Percentiles rank a stretch among this genome's conserved stretches.
phyloP scores from a whole-genome alignment of 2,113 vertebrate species.

The Phalacrocorax brasilianus region DNA sequence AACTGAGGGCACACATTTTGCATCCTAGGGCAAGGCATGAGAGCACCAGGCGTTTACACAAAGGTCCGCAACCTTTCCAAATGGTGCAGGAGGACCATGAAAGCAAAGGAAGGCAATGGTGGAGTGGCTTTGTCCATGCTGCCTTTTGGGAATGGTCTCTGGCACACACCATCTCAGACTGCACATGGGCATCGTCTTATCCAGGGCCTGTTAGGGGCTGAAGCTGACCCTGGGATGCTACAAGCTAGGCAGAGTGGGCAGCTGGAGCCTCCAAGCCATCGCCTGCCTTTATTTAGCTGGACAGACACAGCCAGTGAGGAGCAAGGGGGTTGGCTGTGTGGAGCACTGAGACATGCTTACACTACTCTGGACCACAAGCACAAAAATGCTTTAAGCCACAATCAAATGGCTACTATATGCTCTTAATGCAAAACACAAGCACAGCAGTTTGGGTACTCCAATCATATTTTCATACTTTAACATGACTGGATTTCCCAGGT shows the following conservation, averaged over 20 bases:
- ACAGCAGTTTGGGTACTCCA: background rate
- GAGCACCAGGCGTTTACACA: background rate
- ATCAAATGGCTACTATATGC: background rate
- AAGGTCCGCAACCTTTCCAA: background rate
- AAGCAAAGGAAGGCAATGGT: background rate
- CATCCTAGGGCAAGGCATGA: background rate
- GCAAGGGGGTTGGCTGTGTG: rapidly evolving
- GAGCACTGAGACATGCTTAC: background rate
- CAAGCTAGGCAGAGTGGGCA: rapidly evolving
- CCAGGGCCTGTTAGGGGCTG: background rate
- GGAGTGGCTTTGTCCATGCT: background rate
- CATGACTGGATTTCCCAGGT: background rate
- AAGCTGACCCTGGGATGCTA: background rate
- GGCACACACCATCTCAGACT: background rate
- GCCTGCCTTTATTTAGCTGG: background rate
- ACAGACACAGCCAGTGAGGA: background rate
- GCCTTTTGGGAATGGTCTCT: background rate
- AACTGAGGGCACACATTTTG: background rate
- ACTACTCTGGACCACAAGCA: background rate
- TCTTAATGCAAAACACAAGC: background rate
- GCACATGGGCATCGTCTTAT: rapidly evolving
- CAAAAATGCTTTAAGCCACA: background rate
- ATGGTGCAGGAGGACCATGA: background rate
- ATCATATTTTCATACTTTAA: background rate
- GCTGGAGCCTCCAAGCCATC: background rate